Base-by-base conservation (phyloP, 2,888 invertebrate species). In the Rhyacophila evoluta region DNA sequence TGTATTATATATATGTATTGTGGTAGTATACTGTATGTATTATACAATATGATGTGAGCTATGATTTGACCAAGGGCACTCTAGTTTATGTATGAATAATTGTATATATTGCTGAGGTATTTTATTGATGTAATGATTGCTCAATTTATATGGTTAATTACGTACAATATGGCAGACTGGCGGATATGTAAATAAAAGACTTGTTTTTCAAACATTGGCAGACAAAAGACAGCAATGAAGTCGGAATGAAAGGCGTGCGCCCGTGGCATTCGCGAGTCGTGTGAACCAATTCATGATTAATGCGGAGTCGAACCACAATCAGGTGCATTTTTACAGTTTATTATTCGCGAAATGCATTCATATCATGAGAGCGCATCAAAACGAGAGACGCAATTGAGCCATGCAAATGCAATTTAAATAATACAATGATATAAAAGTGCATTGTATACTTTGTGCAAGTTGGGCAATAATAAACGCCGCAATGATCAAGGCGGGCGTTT, bases 321-420 rank as follows among this genome's bases (percentile, higher is more conserved):
- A 25, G 41, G 28, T 36, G 70, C 28, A 75, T 75, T 39, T 28
- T 55, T 55, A 55, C 55, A 55, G 55, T 55, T 55, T 39, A 70
- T 70, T 38, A 70, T 75, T 39, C 41, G 75, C 71, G 41, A 71
- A 71, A 38, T 70, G 73, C 74, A 33, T 28, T 39, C 39, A 41
- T 74, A 76, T 76, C 72, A 78, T 41, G 39, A 69, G 77, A 77
- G 72, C 72, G 77, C 73, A 78, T 78, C 74, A 70, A 33, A 70
- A 70, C 70, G 73, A 69, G 75, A 72, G 69, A 69, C 77, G 77
- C 72, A 67, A 72, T 55, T 28, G 72, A 41, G 29, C 33, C 39
- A 68, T 77, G 77, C 73, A 74, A 74, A 74, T 41, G 74, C 74
- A 78, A 78, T 78, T 78, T 75, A 69, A 74, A 74, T 78, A 71